Conservation (phyloP, 2,888 invertebrate species). For the Spilarctia lutea region DNA sequence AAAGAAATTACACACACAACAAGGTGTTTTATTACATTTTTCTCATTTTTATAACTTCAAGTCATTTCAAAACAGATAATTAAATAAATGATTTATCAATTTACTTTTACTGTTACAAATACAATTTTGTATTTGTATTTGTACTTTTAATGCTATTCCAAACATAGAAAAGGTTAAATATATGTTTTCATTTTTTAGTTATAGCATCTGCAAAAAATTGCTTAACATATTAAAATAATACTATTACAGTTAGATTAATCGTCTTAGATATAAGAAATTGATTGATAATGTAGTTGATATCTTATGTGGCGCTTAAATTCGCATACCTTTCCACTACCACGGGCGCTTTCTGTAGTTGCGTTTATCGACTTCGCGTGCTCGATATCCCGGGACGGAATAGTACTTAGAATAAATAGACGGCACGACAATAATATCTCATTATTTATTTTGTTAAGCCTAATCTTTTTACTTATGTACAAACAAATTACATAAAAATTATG, state of each 20-base stretch:
- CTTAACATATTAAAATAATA: not conserved
- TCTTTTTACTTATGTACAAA: not conserved
- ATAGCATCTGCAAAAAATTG: too few species aligned
- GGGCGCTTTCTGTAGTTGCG: constrained; percentile 62
- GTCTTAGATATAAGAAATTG: constrained; percentile 33
- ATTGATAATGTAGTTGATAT: constrained; percentile 11
- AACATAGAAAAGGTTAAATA: too few species aligned
- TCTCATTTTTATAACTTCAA: too few species aligned
- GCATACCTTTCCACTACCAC: constrained; percentile 57
- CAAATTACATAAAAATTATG: not conserved
- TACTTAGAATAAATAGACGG: constrained; percentile 46
- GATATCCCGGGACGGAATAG: constrained; percentile 52
- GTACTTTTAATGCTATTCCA: too few species aligned
- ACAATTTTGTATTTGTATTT: too few species aligned
- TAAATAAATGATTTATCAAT: too few species aligned
- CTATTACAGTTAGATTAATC: not conserved
- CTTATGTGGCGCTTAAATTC: constrained; percentile 39
- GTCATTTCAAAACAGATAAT: too few species aligned
- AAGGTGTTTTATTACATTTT: too few species aligned
- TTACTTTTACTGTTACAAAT: too few species aligned
- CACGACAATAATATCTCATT: not conserved
- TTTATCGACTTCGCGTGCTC: constrained; percentile 65
- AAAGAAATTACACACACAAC: too few species aligned
- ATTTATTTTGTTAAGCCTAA: not conserved
- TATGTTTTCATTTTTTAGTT: too few species aligned